phyloP scores from a whole-genome alignment of 2,888 invertebrate genomes.

The Blastobasis lacticolella region DNA sequence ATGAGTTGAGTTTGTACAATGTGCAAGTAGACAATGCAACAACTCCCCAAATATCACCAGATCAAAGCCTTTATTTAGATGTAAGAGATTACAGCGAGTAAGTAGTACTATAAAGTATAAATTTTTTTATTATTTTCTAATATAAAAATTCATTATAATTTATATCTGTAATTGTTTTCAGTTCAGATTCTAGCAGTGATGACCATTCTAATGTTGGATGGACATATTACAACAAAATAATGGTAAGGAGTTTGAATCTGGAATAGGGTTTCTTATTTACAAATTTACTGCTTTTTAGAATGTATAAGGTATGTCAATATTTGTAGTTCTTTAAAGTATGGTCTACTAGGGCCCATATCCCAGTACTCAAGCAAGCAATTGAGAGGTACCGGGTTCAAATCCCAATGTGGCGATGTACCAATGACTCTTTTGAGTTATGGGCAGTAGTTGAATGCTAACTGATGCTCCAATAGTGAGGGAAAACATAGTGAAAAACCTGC shows the following conservation, averaged over 20 bases:
- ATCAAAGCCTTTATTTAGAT: constrained; percentile 62
- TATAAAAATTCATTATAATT: background rate
- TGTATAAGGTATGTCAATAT: no score
- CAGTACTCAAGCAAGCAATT: no score
- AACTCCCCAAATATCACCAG: constrained; percentile 61
- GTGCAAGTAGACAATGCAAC: constrained; percentile 63
- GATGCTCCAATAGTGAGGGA: no score
- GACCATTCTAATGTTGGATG: constrained; percentile 77
- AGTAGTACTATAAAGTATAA: constrained; percentile 21
- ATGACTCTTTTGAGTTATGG: no score
- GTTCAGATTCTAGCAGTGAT: constrained; percentile 68
- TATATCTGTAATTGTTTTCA: constrained; percentile 26
- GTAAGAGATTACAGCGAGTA: constrained; percentile 65
- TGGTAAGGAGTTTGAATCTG: constrained; percentile 52
- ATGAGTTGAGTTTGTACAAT: constrained; percentile 63
- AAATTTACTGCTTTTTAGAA: no score
- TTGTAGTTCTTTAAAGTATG: no score
- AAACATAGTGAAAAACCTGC: no score
- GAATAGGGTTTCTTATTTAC: no score
- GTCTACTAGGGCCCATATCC: no score
- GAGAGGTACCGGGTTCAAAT: no score
- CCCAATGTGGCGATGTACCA: no score
- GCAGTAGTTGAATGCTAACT: no score
- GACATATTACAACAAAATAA: constrained; percentile 82
- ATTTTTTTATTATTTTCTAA: background rate